These are phyloP conservation scores for Patiria pectinifera DNA, from an alignment of 53 echinoderm and acorn worm species.

Conservation along the genomic window DNA sequence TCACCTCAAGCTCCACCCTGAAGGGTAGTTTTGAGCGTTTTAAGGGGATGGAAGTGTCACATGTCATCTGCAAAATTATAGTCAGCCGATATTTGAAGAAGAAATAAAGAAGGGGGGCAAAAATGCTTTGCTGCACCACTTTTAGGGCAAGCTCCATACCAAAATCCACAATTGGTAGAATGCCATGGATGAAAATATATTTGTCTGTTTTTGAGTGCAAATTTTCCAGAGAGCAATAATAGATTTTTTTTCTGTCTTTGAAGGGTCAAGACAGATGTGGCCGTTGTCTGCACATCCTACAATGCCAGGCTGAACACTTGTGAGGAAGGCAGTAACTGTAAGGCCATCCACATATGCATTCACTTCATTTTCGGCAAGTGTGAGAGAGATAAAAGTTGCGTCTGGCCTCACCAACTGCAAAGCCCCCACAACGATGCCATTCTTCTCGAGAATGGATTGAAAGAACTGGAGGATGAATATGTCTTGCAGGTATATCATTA, in stretches of 20 bases:
- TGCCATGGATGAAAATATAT: too few species aligned
- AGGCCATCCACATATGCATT: slow-evolving; percentile 7
- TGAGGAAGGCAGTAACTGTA: not conserved
- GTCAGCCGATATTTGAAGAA: too few species aligned
- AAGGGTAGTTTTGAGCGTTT: too few species aligned
- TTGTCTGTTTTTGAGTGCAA: too few species aligned
- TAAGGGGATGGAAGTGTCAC: too few species aligned
- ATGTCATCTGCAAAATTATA: too few species aligned
- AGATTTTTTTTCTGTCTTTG: not conserved
- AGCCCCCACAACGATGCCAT: not conserved
- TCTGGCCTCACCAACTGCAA: slow-evolving; percentile 24
- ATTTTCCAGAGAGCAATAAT: too few species aligned
- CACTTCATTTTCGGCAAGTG: slow-evolving; percentile 17
- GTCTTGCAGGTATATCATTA: slow-evolving; percentile 11
- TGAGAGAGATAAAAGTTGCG: not conserved
- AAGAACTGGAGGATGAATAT: not conserved
- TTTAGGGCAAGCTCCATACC: too few species aligned
- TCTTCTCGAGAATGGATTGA: not conserved
- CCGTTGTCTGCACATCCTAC: not conserved
- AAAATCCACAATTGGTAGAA: too few species aligned
- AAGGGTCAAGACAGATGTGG: slow-evolving; percentile 19
- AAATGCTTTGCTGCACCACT: too few species aligned
- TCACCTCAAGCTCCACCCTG: too few species aligned
- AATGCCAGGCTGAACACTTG: not conserved
- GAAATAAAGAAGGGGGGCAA: too few species aligned